Evolutionary conservation across 2,113 vertebrate species (phyloP), one percentile per base, ranked within the genome.

Genomic region (Dicrurus megarhynchus): DNA sequence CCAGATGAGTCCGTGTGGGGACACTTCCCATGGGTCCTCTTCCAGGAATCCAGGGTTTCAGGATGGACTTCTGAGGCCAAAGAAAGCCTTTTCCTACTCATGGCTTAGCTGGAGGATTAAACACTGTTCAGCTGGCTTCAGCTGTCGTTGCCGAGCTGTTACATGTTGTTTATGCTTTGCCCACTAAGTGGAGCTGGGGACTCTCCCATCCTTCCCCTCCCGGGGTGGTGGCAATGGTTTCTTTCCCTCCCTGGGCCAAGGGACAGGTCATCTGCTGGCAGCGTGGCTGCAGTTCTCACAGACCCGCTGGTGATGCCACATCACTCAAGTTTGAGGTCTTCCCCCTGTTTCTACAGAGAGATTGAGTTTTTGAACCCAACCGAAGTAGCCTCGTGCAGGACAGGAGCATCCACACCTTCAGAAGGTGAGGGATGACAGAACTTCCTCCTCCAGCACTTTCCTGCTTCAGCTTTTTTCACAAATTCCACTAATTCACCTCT

Each of bases 101-200:
- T 11, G 74, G 47, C 32, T 74, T 8, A 9, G 17, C 35, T 41
- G 33, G 42, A 50, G 10, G 16, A 14, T 52, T 9, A 21, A 84
- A 18, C 23, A 1, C 14, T 0, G 1, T 0, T 44, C 52, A 10
- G 6, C 4, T 27, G 37, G 14, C 27, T 39, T n/a, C 23, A 32
- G 4, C 14, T 9, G 57, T 23, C 28, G 28, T 4, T 55, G 39
- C 67, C 32, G 60, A 69, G 39, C 59, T 92, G 28, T 30, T 23
- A 12, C 11, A 1, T 94, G 94, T 60, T 77, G 92, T 97, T 96
- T 96, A 8, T 92, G 84, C 67, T 94, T 94, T 96, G 95, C 93
- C 97, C 97, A 97, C 93, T 95, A 82, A 95, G 93, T 91, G 88
- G 95, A 95, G 91, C 96, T 95, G 95, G 60, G 95, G 42, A 49